Percentiles rank a stretch among this genome's conserved stretches.
Evolutionary conservation across 2,888 invertebrate genomes (phyloP).

Genomic region (Odontothrips loti): DNA sequence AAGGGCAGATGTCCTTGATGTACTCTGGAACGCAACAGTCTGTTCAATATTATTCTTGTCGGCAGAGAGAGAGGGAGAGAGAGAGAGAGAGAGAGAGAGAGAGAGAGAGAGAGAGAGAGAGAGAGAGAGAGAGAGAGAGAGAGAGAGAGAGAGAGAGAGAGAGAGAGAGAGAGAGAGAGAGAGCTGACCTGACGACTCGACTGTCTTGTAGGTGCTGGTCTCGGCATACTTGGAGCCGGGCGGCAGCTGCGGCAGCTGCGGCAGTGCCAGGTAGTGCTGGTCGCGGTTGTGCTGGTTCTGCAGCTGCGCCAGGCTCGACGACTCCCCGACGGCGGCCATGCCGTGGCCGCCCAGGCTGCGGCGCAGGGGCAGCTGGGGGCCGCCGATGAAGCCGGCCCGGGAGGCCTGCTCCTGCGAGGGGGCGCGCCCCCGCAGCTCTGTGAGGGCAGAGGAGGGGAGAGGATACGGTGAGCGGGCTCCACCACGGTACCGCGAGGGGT

Average conservation of each 20-base stretch:
- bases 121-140: background rate
- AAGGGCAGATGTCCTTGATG: slow-evolving; percentile 89
- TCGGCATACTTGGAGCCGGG: slow-evolving; percentile 51
- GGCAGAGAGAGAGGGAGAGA: background rate
- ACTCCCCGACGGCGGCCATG: slow-evolving; percentile 57
- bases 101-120: background rate
- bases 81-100: background rate
- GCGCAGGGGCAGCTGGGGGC: background rate
- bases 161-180: background rate
- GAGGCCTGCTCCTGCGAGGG: background rate
- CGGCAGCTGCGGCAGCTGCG: slow-evolving; percentile 47
- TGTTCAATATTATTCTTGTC: slow-evolving; percentile 31
- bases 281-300: slow-evolving; percentile 78
- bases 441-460: background rate
- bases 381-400: background rate
- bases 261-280: slow-evolving; percentile 69
- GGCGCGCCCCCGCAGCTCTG: slow-evolving; percentile 11
- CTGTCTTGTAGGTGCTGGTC: slow-evolving; percentile 55
- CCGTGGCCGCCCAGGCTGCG: background rate
- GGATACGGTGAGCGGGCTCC: too few species aligned
- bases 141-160: background rate
- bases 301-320: slow-evolving; percentile 70
- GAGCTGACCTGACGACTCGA: slow-evolving; percentile 39
- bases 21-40: slow-evolving; percentile 59
- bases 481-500: too few species aligned